phyloP scores from a whole-genome alignment of 2,113 vertebrate species.

The Circaetus gallicus region DNA sequence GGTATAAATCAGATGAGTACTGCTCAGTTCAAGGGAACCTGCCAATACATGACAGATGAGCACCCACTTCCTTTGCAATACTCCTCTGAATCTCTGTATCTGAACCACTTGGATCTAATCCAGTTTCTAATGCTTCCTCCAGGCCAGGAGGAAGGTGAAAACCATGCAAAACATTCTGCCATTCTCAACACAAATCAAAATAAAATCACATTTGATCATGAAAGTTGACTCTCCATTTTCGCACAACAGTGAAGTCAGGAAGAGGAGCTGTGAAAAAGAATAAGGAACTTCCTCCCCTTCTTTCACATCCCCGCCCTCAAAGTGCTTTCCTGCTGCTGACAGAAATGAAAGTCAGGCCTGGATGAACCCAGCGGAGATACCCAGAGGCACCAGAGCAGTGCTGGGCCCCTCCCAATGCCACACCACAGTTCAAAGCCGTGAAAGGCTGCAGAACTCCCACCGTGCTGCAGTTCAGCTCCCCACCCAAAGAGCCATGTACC shows the following conservation, averaged over 20 bases:
- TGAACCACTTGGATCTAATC: background rate
- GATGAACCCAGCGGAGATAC: background rate
- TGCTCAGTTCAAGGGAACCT: background rate
- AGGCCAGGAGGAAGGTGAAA: background rate
- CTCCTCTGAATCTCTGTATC: background rate
- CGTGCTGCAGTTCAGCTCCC: background rate
- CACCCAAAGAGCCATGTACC: accelerated
- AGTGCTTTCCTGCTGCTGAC: background rate
- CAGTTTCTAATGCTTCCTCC: background rate
- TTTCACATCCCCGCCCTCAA: background rate
- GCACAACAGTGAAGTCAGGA: background rate
- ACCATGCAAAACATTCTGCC: background rate
- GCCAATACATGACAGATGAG: background rate
- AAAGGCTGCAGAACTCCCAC: background rate
- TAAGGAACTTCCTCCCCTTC: background rate
- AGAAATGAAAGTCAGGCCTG: conserved; percentile 23
- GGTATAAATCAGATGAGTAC: conserved; percentile 1
- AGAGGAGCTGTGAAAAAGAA: background rate
- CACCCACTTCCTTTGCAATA: background rate
- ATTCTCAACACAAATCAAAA: background rate
- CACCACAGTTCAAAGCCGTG: background rate
- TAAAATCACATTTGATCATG: background rate
- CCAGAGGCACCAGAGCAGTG: background rate
- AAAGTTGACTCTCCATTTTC: background rate
- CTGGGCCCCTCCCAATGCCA: background rate